phyloP scores from a whole-genome alignment of 2,888 invertebrate species.

The Metellina segmentata region DNA sequence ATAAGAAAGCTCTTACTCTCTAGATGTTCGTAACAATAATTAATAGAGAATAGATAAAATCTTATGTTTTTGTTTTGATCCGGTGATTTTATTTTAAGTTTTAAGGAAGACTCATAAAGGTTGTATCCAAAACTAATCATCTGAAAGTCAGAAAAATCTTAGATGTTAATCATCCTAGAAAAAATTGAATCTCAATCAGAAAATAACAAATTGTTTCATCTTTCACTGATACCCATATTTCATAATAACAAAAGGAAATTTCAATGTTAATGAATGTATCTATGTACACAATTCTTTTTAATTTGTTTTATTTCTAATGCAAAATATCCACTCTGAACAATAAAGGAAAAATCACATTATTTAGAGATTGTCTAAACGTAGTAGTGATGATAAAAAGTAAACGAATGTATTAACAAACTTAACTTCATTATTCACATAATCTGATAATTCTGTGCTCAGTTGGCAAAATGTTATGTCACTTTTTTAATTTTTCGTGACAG shows the following conservation, averaged over 20 bases:
- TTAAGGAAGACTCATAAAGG: background rate
- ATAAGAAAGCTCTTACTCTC: background rate
- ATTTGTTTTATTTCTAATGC: background rate
- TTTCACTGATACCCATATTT: background rate
- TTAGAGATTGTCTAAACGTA: background rate
- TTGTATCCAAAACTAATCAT: background rate
- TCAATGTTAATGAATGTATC: background rate
- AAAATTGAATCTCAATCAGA: background rate
- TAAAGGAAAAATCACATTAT: background rate
- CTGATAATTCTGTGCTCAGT: background rate
- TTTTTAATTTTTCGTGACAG: too few species aligned
- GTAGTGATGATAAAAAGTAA: too few species aligned
- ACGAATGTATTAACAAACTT: background rate
- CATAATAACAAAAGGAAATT: background rate
- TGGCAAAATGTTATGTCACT: too few species aligned
- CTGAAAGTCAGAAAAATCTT: background rate
- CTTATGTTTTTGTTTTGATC: background rate
- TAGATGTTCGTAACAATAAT: background rate
- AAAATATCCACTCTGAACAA: background rate
- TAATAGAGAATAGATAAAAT: constrained; percentile 6
- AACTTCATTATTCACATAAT: background rate
- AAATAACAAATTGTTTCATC: background rate
- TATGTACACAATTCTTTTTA: background rate
- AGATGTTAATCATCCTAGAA: background rate
- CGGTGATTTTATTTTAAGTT: background rate